A percentile compares a stretch with the other conserved stretches of the same genome.
Evolutionary conservation across 2,113 vertebrate species (phyloP).

Genomic region (Octodon degus): DNA sequence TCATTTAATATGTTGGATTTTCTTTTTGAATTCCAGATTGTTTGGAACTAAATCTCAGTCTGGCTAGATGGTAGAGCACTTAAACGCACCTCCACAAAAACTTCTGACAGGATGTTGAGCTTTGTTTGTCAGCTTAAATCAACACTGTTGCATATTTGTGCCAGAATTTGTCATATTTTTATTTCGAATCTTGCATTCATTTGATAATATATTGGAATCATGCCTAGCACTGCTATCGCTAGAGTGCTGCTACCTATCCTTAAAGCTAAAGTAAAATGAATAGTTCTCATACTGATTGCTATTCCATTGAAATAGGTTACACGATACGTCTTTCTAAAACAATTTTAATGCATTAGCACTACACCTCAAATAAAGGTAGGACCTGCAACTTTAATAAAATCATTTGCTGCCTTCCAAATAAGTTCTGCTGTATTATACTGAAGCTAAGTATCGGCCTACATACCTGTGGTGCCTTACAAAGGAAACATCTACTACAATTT

Average conservation of each 20-base stretch:
- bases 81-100: background rate
- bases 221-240: background rate
- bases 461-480: background rate
- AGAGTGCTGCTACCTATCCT: background rate
- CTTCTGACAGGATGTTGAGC: background rate
- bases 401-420: background rate
- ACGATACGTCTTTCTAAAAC: constrained; percentile 21
- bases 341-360: background rate
- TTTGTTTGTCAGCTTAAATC: background rate
- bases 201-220: background rate
- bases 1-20: background rate
- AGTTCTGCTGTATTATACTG: background rate
- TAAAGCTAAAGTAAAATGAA: background rate
- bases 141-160: background rate
- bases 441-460: background rate
- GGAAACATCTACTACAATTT: background rate
- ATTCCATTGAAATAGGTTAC: background rate
- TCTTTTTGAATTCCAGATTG: background rate
- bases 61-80: background rate
- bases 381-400: background rate
- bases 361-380: background rate
- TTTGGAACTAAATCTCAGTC: background rate
- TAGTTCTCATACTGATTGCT: background rate
- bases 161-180: background rate
- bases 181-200: background rate